Conservation (phyloP, 2,888 invertebrate genomes). For the Thymelicus sylvestris region DNA sequence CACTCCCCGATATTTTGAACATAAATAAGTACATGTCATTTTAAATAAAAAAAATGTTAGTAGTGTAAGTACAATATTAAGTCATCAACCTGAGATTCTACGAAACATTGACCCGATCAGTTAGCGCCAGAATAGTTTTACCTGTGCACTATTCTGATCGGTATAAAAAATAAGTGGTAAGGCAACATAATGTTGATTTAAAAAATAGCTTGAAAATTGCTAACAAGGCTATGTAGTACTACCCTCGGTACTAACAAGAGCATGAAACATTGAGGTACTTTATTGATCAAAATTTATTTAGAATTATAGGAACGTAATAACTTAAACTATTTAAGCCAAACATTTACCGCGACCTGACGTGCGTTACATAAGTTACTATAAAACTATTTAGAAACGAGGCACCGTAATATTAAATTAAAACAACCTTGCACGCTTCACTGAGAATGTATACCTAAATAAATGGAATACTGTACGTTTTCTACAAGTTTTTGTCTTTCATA, state of each 20-base stretch:
- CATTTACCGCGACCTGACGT: constrained; percentile 5
- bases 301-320: constrained; percentile 73
- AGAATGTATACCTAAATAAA: constrained; percentile 27
- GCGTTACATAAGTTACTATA: constrained; percentile 23
- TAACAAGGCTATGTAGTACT: neutral
- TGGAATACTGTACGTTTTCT: constrained; percentile 32
- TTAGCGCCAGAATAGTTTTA: neutral
- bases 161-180: no score
- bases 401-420: constrained; percentile 41
- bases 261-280: constrained; percentile 45
- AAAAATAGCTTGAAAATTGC: no score
- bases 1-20: no score
- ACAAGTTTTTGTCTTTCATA: constrained; percentile 15
- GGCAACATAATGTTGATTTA: no score
- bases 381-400: constrained; percentile 40
- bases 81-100: constrained; percentile 44
- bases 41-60: neutral
- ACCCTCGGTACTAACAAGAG: neutral
- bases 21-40: no score
- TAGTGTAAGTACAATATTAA: constrained; percentile 34
- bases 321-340: constrained; percentile 50
- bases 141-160: neutral
- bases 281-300: constrained; percentile 49
- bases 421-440: constrained; percentile 42
- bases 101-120: neutral